Evolutionary conservation across 2,888 invertebrate genomes (phyloP), one percentile per base, ranked within the genome.

Genomic region (Melikaiella ostensackeni): DNA sequence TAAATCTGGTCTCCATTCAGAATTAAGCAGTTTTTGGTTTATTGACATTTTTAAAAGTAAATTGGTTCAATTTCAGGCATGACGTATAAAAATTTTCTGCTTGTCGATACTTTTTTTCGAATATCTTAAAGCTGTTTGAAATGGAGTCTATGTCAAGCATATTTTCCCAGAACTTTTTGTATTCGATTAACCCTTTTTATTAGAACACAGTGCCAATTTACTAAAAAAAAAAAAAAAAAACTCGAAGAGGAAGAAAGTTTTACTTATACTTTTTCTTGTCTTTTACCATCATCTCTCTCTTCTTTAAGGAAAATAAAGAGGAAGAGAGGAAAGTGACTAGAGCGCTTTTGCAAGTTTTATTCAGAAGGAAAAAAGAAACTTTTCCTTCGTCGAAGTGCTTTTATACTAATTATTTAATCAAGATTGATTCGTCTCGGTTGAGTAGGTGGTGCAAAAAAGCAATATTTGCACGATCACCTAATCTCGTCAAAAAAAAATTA

Each of bases 1-100:
- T n/a, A 46, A 70, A 9, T 70, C 9, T 70, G 8, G 9, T 50
- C 30, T 70, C 16, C 13, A 19, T 19, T 46, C 27, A 46, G 27
- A 33, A 55, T 11, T 70, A 46, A 46, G 30, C 70, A 70, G 50
- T 70, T 70, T 70, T 70, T 70, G 50, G n/a, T 42, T 64, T 38
- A 13, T 13, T 38, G 13, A 13, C 38, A 55, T 21, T 46, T 46
- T 19, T 19, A 19, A 21, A 9, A 55, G 9, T 55, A 55, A 21
- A 21, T 11, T 55, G 21, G n/a, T 9, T 55, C 9, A 9, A 21
- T 21, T 57, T 24, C 9, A 24, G 11, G 11, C 7, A 11, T 21
- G 1, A n/a, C n/a, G 8, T 42, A 42, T 50, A 8, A 13, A 24
- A 11, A 13, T 42, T 64, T 38, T 38, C n/a, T 50, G 50, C 1